phyloP scores from a whole-genome alignment of 2,797 vertebrate species.

The Silurus aristotelis region DNA sequence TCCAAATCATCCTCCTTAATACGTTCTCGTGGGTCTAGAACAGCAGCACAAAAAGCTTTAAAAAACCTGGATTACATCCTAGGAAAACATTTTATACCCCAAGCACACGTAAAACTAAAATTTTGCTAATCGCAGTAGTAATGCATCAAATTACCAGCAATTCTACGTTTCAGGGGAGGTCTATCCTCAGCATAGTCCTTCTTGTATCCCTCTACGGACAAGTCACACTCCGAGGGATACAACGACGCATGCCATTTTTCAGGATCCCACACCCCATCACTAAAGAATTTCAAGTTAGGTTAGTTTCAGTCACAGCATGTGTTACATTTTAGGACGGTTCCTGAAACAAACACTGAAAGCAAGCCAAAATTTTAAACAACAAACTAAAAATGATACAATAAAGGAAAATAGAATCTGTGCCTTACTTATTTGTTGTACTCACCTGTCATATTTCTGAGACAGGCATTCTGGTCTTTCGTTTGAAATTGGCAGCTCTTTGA shows the following conservation, averaged over 20 bases:
- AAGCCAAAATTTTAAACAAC: too few relatives aligned
- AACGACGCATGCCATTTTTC: slow-evolving; percentile 98
- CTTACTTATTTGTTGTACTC: slow-evolving; percentile 42
- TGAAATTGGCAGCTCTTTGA: slow-evolving; percentile 90
- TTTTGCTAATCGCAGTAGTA: not conserved
- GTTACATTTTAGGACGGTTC: not conserved
- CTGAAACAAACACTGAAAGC: not conserved
- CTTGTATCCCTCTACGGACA: slow-evolving; percentile 88
- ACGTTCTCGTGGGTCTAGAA: slow-evolving; percentile 89
- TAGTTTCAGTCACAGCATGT: not conserved
- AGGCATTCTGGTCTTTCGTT: slow-evolving; percentile 94
- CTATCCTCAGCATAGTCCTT: slow-evolving; percentile 88
- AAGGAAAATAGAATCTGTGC: not conserved
- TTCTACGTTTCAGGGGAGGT: slow-evolving; percentile 86
- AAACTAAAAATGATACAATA: too few relatives aligned
- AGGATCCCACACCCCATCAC: slow-evolving; percentile 97
- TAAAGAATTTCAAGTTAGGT: slow-evolving; percentile 57
- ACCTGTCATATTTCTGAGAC: slow-evolving; percentile 98
- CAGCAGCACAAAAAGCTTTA: not conserved
- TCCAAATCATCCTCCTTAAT: slow-evolving; percentile 97
- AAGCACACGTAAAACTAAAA: not conserved
- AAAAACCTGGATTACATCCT: not conserved
- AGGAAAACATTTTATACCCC: not conserved
- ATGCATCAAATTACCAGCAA: slow-evolving; percentile 78
- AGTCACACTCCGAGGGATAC: slow-evolving; percentile 90